These are phyloP conservation scores for Melanotaenia boesemani DNA, from an alignment of 2,797 vertebrate genomes.

Conservation along the genomic window DNA sequence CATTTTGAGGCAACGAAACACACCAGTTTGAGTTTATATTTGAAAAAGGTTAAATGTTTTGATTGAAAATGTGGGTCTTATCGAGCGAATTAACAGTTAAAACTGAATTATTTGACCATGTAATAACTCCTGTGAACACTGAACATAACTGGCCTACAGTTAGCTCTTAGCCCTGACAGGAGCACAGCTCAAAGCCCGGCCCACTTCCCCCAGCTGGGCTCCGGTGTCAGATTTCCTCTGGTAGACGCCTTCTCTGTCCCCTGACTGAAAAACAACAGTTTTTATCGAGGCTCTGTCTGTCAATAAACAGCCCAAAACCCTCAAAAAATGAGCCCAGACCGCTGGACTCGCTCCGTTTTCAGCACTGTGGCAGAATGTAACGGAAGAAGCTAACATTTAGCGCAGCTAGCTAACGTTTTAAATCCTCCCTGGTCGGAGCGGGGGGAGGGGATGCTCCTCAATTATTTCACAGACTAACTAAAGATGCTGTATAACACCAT, in stretches of 20 bases:
- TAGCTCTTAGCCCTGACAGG: neutral
- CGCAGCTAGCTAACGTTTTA: slow-evolving; percentile 47
- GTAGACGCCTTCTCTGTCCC: slow-evolving; percentile 67
- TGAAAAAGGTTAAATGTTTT: no score
- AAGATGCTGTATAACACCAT: neutral
- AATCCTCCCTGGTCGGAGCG: slow-evolving; percentile 57
- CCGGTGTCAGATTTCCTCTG: slow-evolving; percentile 75
- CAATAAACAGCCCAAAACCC: slow-evolving; percentile 9
- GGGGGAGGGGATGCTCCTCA: slow-evolving; percentile 68
- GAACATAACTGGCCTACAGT: slow-evolving; percentile 30
- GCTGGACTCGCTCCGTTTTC: neutral
- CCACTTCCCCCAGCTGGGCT: slow-evolving; percentile 75
- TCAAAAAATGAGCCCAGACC: neutral
- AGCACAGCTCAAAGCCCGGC: slow-evolving; percentile 58
- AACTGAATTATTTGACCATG: neutral
- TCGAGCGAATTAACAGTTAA: neutral
- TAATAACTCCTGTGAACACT: neutral
- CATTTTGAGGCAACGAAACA: no score
- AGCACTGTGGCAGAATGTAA: neutral
- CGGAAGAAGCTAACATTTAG: slow-evolving; percentile 17
- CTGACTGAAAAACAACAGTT: slow-evolving; percentile 53
- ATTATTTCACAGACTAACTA: neutral
- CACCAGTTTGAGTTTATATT: no score
- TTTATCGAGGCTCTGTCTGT: neutral
- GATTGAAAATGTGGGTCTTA: no score